phyloP scores from a whole-genome alignment of 64 coral and sea anemone genomes.

The Orbicella faveolata region DNA sequence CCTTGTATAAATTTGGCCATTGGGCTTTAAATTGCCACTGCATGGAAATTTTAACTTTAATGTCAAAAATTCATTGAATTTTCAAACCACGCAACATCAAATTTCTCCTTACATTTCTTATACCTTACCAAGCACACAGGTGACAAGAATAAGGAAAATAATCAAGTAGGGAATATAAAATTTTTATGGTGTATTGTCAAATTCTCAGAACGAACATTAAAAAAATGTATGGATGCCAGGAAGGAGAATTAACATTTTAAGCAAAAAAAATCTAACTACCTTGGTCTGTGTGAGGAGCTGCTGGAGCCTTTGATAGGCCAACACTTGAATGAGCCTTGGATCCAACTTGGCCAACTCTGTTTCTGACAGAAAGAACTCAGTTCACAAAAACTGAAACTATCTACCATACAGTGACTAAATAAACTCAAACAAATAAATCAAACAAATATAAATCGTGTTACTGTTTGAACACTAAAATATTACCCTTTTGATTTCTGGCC shows the following conservation, averaged over 20 bases:
- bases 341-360: slow-evolving; percentile 95
- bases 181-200: too few relatives aligned
- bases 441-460: background rate
- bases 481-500: too few relatives aligned
- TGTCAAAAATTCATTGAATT: too few relatives aligned
- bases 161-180: too few relatives aligned
- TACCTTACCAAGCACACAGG: too few relatives aligned
- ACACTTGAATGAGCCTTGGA: slow-evolving; percentile 86
- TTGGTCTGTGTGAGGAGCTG: slow-evolving; percentile 93
- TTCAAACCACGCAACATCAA: too few relatives aligned
- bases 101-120: too few relatives aligned
- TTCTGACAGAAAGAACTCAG: slow-evolving; percentile 59
- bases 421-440: background rate
- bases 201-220: background rate
- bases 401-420: background rate
- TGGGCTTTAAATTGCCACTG: too few relatives aligned
- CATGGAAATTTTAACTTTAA: too few relatives aligned
- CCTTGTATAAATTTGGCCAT: too few relatives aligned
- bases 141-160: too few relatives aligned
- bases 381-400: slow-evolving; percentile 7
- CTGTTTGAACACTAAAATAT: too few relatives aligned
- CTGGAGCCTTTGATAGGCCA: slow-evolving; percentile 95
- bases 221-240: background rate
- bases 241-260: background rate
- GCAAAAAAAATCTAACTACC: background rate